Evolutionary conservation across 2,797 vertebrate genomes (phyloP), one percentile per base, ranked within the genome.

Genomic region (Danio albolineatus): DNA sequence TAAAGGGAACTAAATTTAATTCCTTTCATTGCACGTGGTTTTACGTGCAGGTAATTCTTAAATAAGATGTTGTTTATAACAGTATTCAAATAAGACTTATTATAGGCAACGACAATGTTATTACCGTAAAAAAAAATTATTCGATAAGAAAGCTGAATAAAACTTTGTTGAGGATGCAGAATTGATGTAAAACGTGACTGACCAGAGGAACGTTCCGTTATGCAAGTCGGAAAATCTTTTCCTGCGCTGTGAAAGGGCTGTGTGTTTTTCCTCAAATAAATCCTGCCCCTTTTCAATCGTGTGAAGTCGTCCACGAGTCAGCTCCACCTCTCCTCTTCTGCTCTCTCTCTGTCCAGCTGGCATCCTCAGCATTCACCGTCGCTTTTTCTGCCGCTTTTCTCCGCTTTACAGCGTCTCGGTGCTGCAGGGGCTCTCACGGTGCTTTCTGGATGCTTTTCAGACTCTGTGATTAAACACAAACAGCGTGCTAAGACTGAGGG

Each of bases 181-280:
- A 39, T 13, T 4, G 12, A 53, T 1, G 41, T 76, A 53, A 54
- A 38, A 38, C 53, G 44, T 49, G 43, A 19, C 16, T 44, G 56
- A 61, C 19, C 59, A 72, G 57, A 61, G 60, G 51, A 60, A 71
- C 41, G 67, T 61, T 51, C 10, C 49, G 44, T 84, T 88, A 86
- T 66, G 64, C 73, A 85, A 82, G 83, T 59, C 53, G 74, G 79
- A 81, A 82, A 71, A 78, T 17, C 72, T 82, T 86, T 81, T 82
- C 81, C 81, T 57, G 76, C 85, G 82, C 79, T 85, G 87, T 94
- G 91, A 94, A 94, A 92, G 92, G 86, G 83, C 84, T 69, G 88
- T 94, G 92, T 94, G 85, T 90, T 85, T 87, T 79, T 84, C 86
- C 80, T 21, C 74, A 81, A 85, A 61, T 57, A 89, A 84, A 91